Evolutionary conservation across 2,888 invertebrate genomes (phyloP).

Genomic region (Pimpla rufipes): DNA sequence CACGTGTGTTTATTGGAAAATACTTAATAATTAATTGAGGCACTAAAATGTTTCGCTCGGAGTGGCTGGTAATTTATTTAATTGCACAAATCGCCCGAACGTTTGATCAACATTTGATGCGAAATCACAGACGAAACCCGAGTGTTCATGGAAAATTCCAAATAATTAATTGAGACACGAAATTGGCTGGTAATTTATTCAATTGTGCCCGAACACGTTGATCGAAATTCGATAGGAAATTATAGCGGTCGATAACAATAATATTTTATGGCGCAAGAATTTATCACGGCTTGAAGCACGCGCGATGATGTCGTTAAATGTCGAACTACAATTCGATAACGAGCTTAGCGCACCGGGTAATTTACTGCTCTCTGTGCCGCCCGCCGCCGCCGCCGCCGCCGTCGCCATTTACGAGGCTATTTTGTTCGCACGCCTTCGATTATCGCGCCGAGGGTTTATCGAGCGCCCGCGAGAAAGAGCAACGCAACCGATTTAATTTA

Average conservation of each 20-base stretch:
- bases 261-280: constrained; percentile 49
- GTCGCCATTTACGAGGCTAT: constrained; percentile 64
- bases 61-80: too few relatives aligned
- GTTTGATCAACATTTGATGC: too few relatives aligned
- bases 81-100: too few relatives aligned
- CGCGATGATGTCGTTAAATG: constrained; percentile 63
- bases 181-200: background rate
- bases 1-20: background rate
- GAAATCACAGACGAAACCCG: background rate
- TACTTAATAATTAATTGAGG: background rate
- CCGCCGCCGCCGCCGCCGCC: constrained; percentile 40
- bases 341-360: constrained; percentile 50
- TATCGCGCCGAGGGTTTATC: constrained; percentile 48
- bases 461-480: constrained; percentile 21
- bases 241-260: constrained; percentile 7
- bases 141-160: background rate
- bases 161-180: background rate
- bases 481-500: constrained; percentile 57
- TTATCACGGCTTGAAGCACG: constrained; percentile 48
- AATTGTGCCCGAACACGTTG: background rate
- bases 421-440: constrained; percentile 56
- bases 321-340: constrained; percentile 65
- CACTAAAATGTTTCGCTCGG: background rate
- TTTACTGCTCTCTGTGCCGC: constrained; percentile 55
- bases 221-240: constrained; percentile 13